Evolutionary conservation across 2,888 invertebrate species (phyloP), one percentile per base, ranked within the genome.

Genomic region (Orthosia gracilis): DNA sequence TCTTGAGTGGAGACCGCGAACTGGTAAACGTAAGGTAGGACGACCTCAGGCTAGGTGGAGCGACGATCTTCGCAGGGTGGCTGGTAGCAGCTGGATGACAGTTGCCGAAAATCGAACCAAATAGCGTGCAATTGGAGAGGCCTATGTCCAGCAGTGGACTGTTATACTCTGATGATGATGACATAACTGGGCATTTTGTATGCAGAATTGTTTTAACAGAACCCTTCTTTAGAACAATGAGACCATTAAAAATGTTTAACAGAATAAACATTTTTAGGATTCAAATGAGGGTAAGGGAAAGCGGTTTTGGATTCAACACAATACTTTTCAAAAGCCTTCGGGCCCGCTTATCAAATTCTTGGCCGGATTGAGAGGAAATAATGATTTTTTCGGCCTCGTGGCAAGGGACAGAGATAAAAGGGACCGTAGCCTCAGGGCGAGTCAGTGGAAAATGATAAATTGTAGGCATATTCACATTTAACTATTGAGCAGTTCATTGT

Each of bases 401-500:
- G 40, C 40, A 40, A 40, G 40, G 9, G 40, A 40, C 40, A 40
- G 40, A 40, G 61, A 91, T 91, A 91, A 91, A 91, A 88, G 87
- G 85, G 86, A 86, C 85, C 85, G 85, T 54, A 68, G 86, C 88
- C 88, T 73, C 63, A 76, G 84, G 89, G 86, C 86, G 88, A 90
- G 89, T 87, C 88, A 85, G 85, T 88, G 88, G 83, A 87, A 91
- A 89, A 91, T 92, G 90, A 92, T 91, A 90, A 89, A 92, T 91
- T 83, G 83, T 82, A 74, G 85, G 76, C 83, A 87, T 84, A 87
- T 90, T 83, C 88, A 75, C 84, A 83, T 91, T 89, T 89, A 89
- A 87, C 87, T 86, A 88, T 85, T 79, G 83, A 85, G 75, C 83
- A 85, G 87, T 87, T 87, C 88, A 87, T 84, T 84, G 66, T 61